phyloP scores from a whole-genome alignment of 1,140 invertebrate species.

The Drosophila nigrodunni region DNA sequence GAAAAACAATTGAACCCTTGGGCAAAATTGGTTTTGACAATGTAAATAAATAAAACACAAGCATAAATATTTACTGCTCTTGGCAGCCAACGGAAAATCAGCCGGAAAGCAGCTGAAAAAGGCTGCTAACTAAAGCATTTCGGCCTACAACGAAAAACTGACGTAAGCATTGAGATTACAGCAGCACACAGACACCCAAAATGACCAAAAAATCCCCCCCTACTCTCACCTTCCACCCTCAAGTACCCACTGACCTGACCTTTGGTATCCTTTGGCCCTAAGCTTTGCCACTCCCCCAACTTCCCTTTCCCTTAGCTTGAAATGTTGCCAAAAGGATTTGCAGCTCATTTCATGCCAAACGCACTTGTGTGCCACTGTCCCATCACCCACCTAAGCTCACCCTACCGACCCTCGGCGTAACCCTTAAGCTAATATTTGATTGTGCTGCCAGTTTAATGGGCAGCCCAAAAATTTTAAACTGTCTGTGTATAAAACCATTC shows the following conservation, averaged over 20 bases:
- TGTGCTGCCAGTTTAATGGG: constrained; percentile 69
- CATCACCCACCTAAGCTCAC: not conserved
- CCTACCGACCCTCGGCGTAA: constrained; percentile 36
- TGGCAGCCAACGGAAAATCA: constrained; percentile 37
- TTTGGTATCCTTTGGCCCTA: constrained; percentile 12
- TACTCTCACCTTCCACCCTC: not conserved
- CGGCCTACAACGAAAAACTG: constrained; percentile 29
- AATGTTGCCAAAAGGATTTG: constrained; percentile 80
- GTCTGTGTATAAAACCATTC: constrained; percentile 5
- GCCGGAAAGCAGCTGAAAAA: constrained; percentile 9
- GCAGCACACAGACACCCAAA: constrained; percentile 30
- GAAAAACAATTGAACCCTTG: constrained; percentile 83
- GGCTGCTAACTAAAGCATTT: constrained; percentile 27
- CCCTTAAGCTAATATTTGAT: constrained; percentile 81
- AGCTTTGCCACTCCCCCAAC: not conserved
- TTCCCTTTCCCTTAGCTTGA: not conserved
- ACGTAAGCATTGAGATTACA: constrained; percentile 77
- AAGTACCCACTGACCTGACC: constrained; percentile 23
- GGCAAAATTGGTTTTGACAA: constrained; percentile 83
- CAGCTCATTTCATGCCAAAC: constrained; percentile 77
- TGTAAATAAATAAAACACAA: constrained; percentile 84
- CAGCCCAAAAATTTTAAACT: constrained; percentile 53
- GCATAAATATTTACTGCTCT: constrained; percentile 82
- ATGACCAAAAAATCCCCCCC: not conserved
- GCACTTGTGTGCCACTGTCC: constrained; percentile 43